A percentile compares a stretch with the other conserved stretches of the same genome.
phyloP scores from a whole-genome alignment of 2,888 invertebrate species.

The Phaonia tiefii region DNA sequence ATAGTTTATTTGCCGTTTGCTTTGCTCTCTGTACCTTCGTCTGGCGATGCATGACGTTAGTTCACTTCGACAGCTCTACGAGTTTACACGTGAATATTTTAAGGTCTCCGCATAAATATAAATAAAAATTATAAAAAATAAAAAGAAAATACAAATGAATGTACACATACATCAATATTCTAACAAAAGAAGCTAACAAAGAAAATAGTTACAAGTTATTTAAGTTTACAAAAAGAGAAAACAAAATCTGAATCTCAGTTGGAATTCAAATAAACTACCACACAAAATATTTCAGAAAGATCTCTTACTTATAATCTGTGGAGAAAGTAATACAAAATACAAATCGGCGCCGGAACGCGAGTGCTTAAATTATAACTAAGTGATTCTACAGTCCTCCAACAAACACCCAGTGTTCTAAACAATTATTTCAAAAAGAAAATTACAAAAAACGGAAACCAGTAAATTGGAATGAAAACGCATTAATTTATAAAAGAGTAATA shows the following conservation, averaged over 20 bases:
- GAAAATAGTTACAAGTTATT: slow-evolving; percentile 50
- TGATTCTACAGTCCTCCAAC: too few species aligned
- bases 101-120: slow-evolving; percentile 68
- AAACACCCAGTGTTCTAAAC: too few species aligned
- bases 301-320: slow-evolving; percentile 12
- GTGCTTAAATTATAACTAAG: not conserved
- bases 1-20: slow-evolving; percentile 67
- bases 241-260: slow-evolving; percentile 4
- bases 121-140: slow-evolving; percentile 64
- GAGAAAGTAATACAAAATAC: slow-evolving; percentile 15
- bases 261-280: too few species aligned
- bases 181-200: too few species aligned
- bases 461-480: too few species aligned
- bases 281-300: not conserved
- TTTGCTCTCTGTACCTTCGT: slow-evolving; percentile 77
- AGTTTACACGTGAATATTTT: slow-evolving; percentile 80
- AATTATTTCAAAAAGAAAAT: too few species aligned
- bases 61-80: slow-evolving; percentile 81
- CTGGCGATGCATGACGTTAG: slow-evolving; percentile 80
- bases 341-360: slow-evolving; percentile 18
- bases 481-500: too few species aligned
- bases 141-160: slow-evolving; percentile 57
- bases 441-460: too few species aligned
- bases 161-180: too few species aligned
- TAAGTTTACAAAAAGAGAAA: slow-evolving; percentile 12